Evolutionary conservation across 2,113 vertebrate species (phyloP).

Genomic region (Hyla sarda): DNA sequence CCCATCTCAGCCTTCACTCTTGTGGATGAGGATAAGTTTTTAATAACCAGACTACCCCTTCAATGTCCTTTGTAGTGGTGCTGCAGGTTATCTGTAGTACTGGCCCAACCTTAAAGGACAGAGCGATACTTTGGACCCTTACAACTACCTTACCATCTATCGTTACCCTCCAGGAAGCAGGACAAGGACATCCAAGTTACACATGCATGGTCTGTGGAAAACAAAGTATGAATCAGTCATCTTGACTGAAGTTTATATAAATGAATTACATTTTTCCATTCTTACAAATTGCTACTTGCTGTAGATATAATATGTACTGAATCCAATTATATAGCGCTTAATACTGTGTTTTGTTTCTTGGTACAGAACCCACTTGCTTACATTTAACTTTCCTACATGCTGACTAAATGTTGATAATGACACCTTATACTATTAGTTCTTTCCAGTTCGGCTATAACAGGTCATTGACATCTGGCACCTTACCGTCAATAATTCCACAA

Average conservation of each 20-base stretch:
- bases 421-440: slow-evolving; percentile 8
- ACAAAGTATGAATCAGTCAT: background rate
- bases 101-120: no score
- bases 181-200: no score
- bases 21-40: no score
- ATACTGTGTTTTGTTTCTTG: slow-evolving; percentile 23
- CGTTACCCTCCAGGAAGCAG: no score
- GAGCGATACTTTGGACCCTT: no score
- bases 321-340: slow-evolving; percentile 29
- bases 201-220: background rate
- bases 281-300: slow-evolving; percentile 12
- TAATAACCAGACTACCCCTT: no score
- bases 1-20: no score
- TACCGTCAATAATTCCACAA: background rate
- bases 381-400: background rate
- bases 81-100: no score
- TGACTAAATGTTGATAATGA: slow-evolving; percentile 20
- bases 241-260: background rate
- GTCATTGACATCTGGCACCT: slow-evolving; percentile 1
- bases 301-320: background rate
- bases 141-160: no score
- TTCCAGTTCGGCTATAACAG: slow-evolving; percentile 16
- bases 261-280: background rate
- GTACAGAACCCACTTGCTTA: slow-evolving; percentile 10
- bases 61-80: no score